phyloP scores from a whole-genome alignment of 2,888 invertebrate genomes.

The Apotomis betuletana region DNA sequence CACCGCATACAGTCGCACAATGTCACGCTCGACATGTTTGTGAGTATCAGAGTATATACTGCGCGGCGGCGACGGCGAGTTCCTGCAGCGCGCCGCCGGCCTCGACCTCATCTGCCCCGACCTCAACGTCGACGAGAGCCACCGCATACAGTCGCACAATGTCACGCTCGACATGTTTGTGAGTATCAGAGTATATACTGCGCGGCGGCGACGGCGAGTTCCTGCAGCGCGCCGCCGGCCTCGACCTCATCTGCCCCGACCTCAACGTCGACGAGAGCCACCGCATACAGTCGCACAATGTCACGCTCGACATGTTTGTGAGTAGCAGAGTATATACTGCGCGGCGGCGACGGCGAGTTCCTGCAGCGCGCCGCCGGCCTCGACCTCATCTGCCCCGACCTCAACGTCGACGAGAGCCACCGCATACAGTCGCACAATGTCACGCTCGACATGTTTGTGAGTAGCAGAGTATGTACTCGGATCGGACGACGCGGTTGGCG shows the following conservation, averaged over 20 bases:
- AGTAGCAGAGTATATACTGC: constrained; percentile 77
- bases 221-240: constrained; percentile 76
- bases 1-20: constrained; percentile 59
- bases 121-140: constrained; percentile 77
- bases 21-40: constrained; percentile 87
- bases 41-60: constrained; percentile 65
- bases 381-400: constrained; percentile 85
- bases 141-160: constrained; percentile 58
- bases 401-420: constrained; percentile 78
- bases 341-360: constrained; percentile 82
- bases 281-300: constrained; percentile 86
- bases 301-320: constrained; percentile 91
- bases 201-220: constrained; percentile 41
- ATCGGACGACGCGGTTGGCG: constrained; percentile 57
- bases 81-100: constrained; percentile 75
- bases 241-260: constrained; percentile 86
- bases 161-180: constrained; percentile 88
- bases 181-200: constrained; percentile 59
- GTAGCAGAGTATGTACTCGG: constrained; percentile 70
- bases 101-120: constrained; percentile 86
- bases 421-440: constrained; percentile 87
- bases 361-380: constrained; percentile 75
- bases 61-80: constrained; percentile 42
- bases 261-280: constrained; percentile 78
- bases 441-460: constrained; percentile 91